Percentiles rank a stretch among this genome's conserved stretches.
These are phyloP conservation scores for Stenopsyche tienmushanensis DNA, from an alignment of 1,140 invertebrate species.

Conservation along the genomic window DNA sequence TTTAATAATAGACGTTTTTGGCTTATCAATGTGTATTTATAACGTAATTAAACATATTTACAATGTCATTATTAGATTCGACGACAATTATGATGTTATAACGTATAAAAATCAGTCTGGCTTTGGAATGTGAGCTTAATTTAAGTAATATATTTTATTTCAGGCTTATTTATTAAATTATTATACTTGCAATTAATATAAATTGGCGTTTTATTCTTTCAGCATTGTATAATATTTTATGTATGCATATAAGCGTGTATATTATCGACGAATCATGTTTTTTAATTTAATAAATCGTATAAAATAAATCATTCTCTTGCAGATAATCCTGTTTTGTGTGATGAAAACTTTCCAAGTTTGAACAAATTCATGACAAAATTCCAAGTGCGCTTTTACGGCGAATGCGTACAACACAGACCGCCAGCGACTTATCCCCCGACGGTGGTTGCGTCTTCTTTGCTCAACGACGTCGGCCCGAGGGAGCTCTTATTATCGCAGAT, in stretches of 20 bases:
- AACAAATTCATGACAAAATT: slow-evolving; percentile 65
- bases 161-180: neutral
- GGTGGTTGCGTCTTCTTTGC: slow-evolving; percentile 42
- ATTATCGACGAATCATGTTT: neutral
- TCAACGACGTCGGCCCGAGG: slow-evolving; percentile 49
- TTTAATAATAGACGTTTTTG: too few relatives aligned
- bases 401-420: slow-evolving; percentile 56
- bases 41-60: too few relatives aligned
- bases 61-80: too few relatives aligned
- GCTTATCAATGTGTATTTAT: too few relatives aligned
- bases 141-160: too few relatives aligned
- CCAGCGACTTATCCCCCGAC: slow-evolving; percentile 51
- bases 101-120: too few relatives aligned
- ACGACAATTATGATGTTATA: too few relatives aligned
- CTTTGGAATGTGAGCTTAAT: too few relatives aligned
- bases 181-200: neutral
- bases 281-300: neutral
- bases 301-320: slow-evolving; percentile 44
- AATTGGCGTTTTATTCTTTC: neutral
- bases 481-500: slow-evolving; percentile 42
- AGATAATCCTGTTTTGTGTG: slow-evolving; percentile 78
- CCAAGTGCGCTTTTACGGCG: slow-evolving; percentile 66
- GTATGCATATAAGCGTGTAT: neutral
- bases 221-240: neutral
- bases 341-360: slow-evolving; percentile 66